Evolutionary conservation across 2,888 invertebrate genomes (phyloP).

Genomic region (Serripes groenlandicus): DNA sequence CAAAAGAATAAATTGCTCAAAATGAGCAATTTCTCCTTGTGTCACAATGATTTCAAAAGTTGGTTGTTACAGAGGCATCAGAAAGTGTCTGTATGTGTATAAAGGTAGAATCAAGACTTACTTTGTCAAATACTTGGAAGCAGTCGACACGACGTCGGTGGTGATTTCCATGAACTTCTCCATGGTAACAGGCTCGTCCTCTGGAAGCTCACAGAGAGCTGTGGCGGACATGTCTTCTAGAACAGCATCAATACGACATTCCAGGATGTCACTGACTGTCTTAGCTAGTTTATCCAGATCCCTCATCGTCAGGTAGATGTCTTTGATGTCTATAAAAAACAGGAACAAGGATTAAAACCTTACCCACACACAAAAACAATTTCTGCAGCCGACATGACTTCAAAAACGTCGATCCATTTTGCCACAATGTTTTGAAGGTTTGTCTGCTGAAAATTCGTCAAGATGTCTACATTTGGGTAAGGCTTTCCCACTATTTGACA

Average conservation of each 20-base stretch:
- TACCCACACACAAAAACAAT: too few relatives aligned
- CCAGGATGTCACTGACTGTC: slow-evolving; percentile 95
- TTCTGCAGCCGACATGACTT: too few relatives aligned
- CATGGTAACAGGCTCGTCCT: slow-evolving; percentile 94
- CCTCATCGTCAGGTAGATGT: slow-evolving; percentile 80
- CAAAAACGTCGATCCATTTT: too few relatives aligned
- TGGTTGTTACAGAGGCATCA: too few relatives aligned
- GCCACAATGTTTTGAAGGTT: neutral
- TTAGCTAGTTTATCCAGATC: slow-evolving; percentile 84
- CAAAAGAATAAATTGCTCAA: too few relatives aligned
- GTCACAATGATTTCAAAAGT: too few relatives aligned
- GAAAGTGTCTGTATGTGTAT: too few relatives aligned
- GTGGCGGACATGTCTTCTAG: slow-evolving; percentile 95
- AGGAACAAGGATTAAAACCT: too few relatives aligned
- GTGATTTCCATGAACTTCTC: slow-evolving; percentile 94
- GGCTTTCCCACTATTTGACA: neutral
- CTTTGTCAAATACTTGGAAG: slow-evolving; percentile 86
- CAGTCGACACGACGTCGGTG: slow-evolving; percentile 89
- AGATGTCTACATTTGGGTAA: neutral
- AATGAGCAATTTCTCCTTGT: too few relatives aligned
- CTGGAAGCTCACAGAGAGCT: slow-evolving; percentile 93
- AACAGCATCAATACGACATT: slow-evolving; percentile 95
- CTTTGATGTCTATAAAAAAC: slow-evolving; percentile 78
- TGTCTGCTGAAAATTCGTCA: neutral
- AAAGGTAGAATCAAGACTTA: too few relatives aligned